Evolutionary conservation across 2,113 vertebrate genomes (phyloP), one percentile per base, ranked within the genome.

Genomic region (Tragulus kanchil): DNA sequence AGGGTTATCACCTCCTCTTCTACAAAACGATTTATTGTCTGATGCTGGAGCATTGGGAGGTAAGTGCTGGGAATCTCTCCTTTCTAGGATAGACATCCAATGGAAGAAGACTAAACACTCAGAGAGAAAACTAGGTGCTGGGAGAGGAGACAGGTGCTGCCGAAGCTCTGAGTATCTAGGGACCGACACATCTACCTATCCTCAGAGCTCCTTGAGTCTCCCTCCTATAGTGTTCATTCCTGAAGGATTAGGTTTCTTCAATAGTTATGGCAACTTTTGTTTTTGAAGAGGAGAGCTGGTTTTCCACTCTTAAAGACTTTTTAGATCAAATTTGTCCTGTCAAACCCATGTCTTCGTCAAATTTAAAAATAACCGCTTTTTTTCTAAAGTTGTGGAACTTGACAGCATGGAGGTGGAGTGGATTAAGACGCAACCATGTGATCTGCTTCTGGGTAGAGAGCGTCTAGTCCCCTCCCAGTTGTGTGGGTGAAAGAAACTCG

Each of bases 221-320:
- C 15, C 16, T 42, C 45, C 71, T 54, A 52, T 81, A 19, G 12
- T 69, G 45, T 75, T 85, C 8, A 48, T 23, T 75, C 31, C n/a
- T 17, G 7, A 16, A 21, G 23, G 6, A 28, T 59, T 75, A 19
- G 4, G 19, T 36, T 42, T 79, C 62, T 71, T 85, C 82, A 54
- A 13, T 36, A 45, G 25, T 16, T 36, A 54, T 52, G 59, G 69
- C 36, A 88, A 64, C 19, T 92, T 90, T 65, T 13, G 56, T 52
- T 94, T 89, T 91, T 85, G 10, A 67, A 23, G 6, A 1, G 1
- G 12, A 61, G 1, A 83, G 2, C 28, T 89, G 2, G 8, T 79
- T 97, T 94, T 91, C 10, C 25, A 69, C 31, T 94, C 71, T 96
- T 91, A 65, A 83, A 78, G 83, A 73, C 42, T 61, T n/a, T n/a